phyloP scores from a whole-genome alignment of 2,113 vertebrate genomes.

The human region DNA sequence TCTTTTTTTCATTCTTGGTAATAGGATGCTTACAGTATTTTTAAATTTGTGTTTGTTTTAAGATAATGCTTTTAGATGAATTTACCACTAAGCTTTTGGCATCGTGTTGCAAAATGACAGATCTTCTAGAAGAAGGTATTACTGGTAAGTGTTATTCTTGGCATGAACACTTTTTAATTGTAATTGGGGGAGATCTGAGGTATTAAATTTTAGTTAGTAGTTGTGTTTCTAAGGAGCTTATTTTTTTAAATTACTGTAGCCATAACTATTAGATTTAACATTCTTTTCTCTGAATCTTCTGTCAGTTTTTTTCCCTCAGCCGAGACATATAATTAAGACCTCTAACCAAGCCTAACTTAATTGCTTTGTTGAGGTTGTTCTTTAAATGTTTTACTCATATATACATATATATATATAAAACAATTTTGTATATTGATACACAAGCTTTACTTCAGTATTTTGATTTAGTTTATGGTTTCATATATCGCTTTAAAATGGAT shows the following conservation, averaged over 20 bases:
- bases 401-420: background rate
- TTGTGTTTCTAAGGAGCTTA: constrained; percentile 10
- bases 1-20: constrained; percentile 44
- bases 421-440: background rate
- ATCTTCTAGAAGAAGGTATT: constrained; percentile 93
- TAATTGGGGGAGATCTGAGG: background rate
- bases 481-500: background rate
- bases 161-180: background rate
- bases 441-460: background rate
- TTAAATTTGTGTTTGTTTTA: constrained; percentile 64
- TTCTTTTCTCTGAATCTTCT: background rate
- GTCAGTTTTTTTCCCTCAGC: background rate
- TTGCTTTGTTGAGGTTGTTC: constrained; percentile 32
- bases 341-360: background rate
- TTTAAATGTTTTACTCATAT: background rate
- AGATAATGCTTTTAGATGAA: constrained; percentile 95
- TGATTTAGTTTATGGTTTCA: background rate
- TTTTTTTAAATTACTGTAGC: background rate
- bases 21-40: background rate
- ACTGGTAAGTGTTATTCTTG: constrained; percentile 80
- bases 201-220: constrained; percentile 21
- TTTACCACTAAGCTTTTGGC: constrained; percentile 96
- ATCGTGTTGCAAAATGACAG: constrained; percentile 96
- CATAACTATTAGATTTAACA: background rate
- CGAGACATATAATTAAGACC: background rate